Evolutionary conservation across 2,888 invertebrate species (phyloP), one percentile per base, ranked within the genome.

Genomic region (Trissolcus brochymenae): DNA sequence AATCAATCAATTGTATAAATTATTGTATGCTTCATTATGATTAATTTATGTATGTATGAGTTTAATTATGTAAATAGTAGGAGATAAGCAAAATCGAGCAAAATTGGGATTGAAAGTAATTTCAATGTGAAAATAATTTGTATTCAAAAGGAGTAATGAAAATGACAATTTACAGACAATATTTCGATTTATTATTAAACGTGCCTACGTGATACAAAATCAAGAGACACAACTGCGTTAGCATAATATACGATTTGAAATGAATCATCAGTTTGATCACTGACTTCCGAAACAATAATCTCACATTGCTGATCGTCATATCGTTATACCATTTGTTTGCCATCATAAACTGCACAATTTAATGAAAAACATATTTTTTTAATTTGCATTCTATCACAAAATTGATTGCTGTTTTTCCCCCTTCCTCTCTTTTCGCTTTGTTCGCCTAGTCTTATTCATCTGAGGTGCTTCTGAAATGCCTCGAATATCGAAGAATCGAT

Each of bases 181-280:
- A 85, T 85, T 88, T 85, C 82, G 81, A 86, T 88, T 88, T 88
- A 87, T 88, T 87, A 86, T 87, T 87, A 85, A 87, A 86, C 62
- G 83, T 88, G 85, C 82, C 87, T 88, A 88, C 87, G 84, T 83
- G 84, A 86, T 87, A 88, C 86, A 87, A 88, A 35, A 87, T 85
- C 80, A 87, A 83, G 82, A 83, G 82, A 87, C 87, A 88, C 85
- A 87, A 86, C 84, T 82, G 85, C 81, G 81, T 57, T 64, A 74
- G 70, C 70, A 84, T 82, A 83, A 85, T 84, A 84, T 84, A 81
- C 67, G 81, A 82, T 86, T 35, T 85, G 81, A 87, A 87, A 85
- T 87, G 86, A 85, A 81, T 79, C 67, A 59, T 59, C 59, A 66
- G 55, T 35, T 60, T 71, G 41, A 21, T 57, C 19, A 49, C 49